A percentile compares a stretch with the other conserved stretches of the same genome.
These are phyloP conservation scores for Tadarida brasiliensis DNA, from an alignment of 2,797 vertebrate genomes.

Conservation along the genomic window DNA sequence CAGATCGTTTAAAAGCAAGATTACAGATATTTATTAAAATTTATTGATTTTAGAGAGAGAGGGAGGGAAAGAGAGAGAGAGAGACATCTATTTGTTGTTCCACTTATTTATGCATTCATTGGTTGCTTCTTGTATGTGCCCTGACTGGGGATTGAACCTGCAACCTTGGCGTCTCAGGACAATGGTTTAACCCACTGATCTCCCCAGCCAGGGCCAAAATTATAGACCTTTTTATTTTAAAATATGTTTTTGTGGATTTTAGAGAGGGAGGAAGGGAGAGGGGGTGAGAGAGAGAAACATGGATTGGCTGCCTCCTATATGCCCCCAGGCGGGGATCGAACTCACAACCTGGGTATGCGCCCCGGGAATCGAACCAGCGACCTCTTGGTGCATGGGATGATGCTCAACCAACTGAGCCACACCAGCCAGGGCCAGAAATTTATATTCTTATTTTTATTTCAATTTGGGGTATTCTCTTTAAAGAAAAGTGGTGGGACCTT, in stretches of 20 bases:
- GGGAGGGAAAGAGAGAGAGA: background rate
- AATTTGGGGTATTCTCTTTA: background rate
- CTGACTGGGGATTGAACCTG: background rate
- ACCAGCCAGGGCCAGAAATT: background rate
- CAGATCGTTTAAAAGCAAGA: background rate
- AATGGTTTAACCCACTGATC: too few relatives aligned
- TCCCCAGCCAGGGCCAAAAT: too few relatives aligned
- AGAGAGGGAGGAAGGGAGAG: too few relatives aligned
- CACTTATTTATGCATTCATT: background rate
- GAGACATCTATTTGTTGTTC: background rate
- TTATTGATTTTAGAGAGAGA: background rate
- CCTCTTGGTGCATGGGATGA: background rate
- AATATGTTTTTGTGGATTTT: too few relatives aligned
- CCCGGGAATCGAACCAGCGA: background rate
- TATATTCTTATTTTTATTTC: background rate
- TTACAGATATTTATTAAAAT: background rate
- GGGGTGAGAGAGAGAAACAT: too few relatives aligned
- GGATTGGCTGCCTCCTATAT: too few relatives aligned
- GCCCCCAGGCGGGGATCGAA: too few relatives aligned
- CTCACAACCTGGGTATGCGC: too few relatives aligned
- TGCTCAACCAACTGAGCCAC: background rate
- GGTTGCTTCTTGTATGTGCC: background rate
- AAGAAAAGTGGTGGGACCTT: background rate
- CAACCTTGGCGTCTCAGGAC: too few relatives aligned
- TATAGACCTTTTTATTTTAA: too few relatives aligned